Evolutionary conservation across 2,113 vertebrate species (phyloP).

Genomic region (Oophaga pumilio): DNA sequence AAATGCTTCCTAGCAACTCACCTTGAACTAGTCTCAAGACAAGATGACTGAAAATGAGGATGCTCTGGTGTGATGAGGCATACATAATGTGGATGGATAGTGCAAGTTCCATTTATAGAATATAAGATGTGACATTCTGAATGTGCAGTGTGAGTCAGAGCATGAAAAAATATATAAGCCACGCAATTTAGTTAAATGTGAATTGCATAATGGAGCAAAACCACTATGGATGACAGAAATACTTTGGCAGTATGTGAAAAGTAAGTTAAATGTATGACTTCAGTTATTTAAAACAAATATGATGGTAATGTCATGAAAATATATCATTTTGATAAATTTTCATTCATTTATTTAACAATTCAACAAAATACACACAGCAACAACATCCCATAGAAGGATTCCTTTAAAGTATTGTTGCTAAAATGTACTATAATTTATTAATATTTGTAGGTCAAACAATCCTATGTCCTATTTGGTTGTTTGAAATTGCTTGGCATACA

Average conservation of each 20-base stretch:
- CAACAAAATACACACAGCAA: not conserved
- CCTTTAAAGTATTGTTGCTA: not conserved
- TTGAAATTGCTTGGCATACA: not conserved
- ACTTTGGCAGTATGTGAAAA: slow-evolving; percentile 38
- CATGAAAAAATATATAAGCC: slow-evolving; percentile 55
- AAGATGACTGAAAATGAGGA: slow-evolving; percentile 57
- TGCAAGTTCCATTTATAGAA: slow-evolving; percentile 58
- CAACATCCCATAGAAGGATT: not conserved
- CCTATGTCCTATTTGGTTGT: not conserved
- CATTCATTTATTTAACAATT: not conserved
- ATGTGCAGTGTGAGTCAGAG: slow-evolving; percentile 57
- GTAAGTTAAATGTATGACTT: slow-evolving; percentile 51
- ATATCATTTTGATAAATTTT: slow-evolving; percentile 10
- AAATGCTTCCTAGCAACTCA: slow-evolving; percentile 51
- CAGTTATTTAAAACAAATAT: slow-evolving; percentile 43
- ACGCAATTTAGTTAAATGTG: slow-evolving; percentile 55
- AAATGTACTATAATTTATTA: not conserved
- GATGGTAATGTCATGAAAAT: slow-evolving; percentile 10
- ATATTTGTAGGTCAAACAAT: not conserved
- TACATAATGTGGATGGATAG: slow-evolving; percentile 57
- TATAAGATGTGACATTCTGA: slow-evolving; percentile 56
- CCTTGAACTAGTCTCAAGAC: slow-evolving; percentile 53
- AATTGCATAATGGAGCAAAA: slow-evolving; percentile 53
- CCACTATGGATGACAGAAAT: slow-evolving; percentile 35
- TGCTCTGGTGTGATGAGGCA: slow-evolving; percentile 57